Conservation (phyloP, 2,113 vertebrate genomes). For the Pagrus major region DNA sequence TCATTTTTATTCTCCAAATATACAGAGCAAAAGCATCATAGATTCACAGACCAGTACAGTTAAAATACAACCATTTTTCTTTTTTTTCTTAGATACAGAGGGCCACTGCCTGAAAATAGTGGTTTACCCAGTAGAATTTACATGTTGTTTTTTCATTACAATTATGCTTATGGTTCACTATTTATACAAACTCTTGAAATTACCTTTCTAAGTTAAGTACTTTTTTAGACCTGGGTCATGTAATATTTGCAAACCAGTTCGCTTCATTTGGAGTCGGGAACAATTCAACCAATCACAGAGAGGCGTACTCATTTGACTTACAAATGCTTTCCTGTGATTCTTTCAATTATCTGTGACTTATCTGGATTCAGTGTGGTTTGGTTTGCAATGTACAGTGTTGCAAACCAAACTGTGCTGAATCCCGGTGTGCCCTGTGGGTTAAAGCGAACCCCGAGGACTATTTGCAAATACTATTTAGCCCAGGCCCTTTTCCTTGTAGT, state of each 20-base stretch:
- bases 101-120: constrained; percentile 81
- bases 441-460: constrained; percentile 43
- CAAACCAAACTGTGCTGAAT: constrained; percentile 25
- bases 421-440: constrained; percentile 9
- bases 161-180: constrained; percentile 77
- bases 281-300: constrained; percentile 45
- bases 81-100: constrained; percentile 79
- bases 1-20: constrained; percentile 85
- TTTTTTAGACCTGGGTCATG: constrained; percentile 40
- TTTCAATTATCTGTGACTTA: constrained; percentile 39
- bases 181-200: constrained; percentile 77
- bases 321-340: constrained; percentile 42
- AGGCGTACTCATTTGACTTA: constrained; percentile 58
- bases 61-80: constrained; percentile 84
- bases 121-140: constrained; percentile 74
- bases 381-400: constrained; percentile 32
- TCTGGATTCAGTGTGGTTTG: too few species aligned
- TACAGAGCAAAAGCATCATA: constrained; percentile 88
- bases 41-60: constrained; percentile 86
- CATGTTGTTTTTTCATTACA: constrained; percentile 76
- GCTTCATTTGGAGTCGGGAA: constrained; percentile 36
- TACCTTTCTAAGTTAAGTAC: constrained; percentile 58
- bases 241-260: constrained; percentile 60
- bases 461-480: constrained; percentile 59
- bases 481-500: constrained; percentile 55